Conservation (phyloP, 30 jellyfish, hydroid and myxozoan species). For the Chrysaora quinquecirrha region DNA sequence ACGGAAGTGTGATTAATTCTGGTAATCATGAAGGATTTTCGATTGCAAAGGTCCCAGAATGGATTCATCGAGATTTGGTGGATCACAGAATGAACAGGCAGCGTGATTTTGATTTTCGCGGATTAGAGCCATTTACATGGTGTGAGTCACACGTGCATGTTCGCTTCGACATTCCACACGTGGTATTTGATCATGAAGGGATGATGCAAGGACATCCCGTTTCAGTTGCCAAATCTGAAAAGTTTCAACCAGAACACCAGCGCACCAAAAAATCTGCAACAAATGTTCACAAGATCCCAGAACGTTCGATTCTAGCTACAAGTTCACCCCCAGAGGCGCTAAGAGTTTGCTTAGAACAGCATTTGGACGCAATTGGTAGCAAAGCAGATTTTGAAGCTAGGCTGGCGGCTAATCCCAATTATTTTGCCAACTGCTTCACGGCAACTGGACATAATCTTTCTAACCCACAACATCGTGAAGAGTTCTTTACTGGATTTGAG, state of each 20-base stretch:
- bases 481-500: constrained; percentile 32
- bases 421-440: constrained; percentile 14
- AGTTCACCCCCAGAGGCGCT: constrained; percentile 15
- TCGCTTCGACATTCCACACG: constrained; percentile 13
- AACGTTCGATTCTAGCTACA: background rate
- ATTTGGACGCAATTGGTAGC: constrained; percentile 41
- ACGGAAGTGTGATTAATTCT: background rate
- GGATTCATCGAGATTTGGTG: too few species aligned
- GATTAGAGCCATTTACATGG: constrained; percentile 26
- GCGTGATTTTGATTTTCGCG: background rate
- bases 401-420: background rate
- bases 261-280: background rate
- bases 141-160: background rate
- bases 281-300: background rate
- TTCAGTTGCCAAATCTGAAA: background rate
- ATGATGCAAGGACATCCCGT: constrained; percentile 37
- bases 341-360: background rate
- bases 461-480: background rate
- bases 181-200: background rate
- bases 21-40: constrained; percentile 24
- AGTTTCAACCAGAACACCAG: background rate
- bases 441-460: constrained; percentile 33
- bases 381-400: background rate
- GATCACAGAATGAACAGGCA: background rate
- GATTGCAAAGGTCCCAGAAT: too few species aligned